Evolutionary conservation across 2,888 invertebrate genomes (phyloP).

Genomic region (Idaea straminata): DNA sequence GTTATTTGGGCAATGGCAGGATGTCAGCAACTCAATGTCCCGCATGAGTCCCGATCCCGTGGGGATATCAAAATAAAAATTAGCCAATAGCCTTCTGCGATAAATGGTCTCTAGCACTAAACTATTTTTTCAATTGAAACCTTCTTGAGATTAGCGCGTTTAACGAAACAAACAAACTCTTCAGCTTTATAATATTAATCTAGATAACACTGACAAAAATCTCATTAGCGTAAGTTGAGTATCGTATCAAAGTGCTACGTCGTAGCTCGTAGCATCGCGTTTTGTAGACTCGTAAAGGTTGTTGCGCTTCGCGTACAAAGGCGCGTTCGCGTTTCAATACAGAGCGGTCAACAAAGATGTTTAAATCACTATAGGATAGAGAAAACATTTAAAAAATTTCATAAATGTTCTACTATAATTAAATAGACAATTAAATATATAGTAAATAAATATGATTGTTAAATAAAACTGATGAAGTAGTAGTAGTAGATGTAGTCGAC

Average conservation of each 20-base stretch:
- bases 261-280: constrained; percentile 36
- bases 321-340: constrained; percentile 13
- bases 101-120: too few species aligned
- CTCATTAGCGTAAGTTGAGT: neutral
- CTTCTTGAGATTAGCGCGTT: too few species aligned
- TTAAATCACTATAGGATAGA: neutral
- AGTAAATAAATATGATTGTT: too few species aligned
- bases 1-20: too few species aligned
- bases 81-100: too few species aligned
- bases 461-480: constrained; percentile 16
- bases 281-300: constrained; percentile 12
- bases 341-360: neutral
- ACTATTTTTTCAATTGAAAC: too few species aligned
- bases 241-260: constrained; percentile 15
- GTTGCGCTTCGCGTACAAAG: constrained; percentile 5
- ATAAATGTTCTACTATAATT: neutral
- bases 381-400: neutral
- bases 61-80: too few species aligned
- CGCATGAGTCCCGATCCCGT: too few species aligned
- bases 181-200: too few species aligned
- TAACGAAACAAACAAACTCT: too few species aligned
- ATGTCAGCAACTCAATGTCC: too few species aligned
- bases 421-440: neutral
- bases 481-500: too few species aligned
- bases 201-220: neutral